A percentile compares a stretch with the other conserved stretches of the same genome.
Evolutionary conservation across 1,140 invertebrate genomes (phyloP).

Genomic region (Lepidostoma basale): DNA sequence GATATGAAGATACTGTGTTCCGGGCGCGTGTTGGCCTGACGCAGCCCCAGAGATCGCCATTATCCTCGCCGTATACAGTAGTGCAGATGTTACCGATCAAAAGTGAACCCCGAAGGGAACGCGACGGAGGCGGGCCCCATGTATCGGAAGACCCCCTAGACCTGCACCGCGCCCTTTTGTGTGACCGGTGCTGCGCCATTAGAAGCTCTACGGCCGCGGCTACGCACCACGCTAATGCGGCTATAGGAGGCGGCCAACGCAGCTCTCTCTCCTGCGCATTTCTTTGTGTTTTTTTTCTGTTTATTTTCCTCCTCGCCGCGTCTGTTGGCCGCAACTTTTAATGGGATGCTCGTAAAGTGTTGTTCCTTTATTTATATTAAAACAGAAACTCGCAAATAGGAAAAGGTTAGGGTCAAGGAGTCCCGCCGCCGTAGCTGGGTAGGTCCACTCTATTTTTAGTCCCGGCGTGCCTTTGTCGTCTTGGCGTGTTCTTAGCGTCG

Average conservation of each 20-base stretch:
- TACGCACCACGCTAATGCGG: neutral
- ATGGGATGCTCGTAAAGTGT: conserved; percentile 33
- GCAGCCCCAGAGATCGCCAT: neutral
- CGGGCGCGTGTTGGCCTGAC: neutral
- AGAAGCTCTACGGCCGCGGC: neutral
- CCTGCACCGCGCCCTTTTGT: too few relatives aligned
- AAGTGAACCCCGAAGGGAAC: neutral
- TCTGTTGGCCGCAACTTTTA: conserved; percentile 25
- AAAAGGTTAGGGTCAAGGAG: conserved; percentile 9
- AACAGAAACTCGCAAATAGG: conserved; percentile 20
- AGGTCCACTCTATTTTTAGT: conserved; percentile 19
- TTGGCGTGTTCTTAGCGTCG: neutral
- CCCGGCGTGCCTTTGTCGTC: neutral
- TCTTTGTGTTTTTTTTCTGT: conserved; percentile 2
- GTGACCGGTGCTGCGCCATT: too few relatives aligned
- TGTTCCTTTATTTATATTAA: conserved; percentile 29
- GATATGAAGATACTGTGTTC: neutral
- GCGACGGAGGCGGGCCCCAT: too few relatives aligned
- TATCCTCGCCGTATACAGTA: neutral
- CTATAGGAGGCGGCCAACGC: conserved; percentile 4
- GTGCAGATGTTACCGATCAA: neutral
- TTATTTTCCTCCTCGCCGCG: conserved; percentile 26
- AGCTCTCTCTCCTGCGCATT: conserved; percentile 14
- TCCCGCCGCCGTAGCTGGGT: neutral
- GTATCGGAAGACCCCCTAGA: too few relatives aligned